Evolutionary conservation across 2,113 vertebrate species (phyloP).

Genomic region (Gila orcuttii): DNA sequence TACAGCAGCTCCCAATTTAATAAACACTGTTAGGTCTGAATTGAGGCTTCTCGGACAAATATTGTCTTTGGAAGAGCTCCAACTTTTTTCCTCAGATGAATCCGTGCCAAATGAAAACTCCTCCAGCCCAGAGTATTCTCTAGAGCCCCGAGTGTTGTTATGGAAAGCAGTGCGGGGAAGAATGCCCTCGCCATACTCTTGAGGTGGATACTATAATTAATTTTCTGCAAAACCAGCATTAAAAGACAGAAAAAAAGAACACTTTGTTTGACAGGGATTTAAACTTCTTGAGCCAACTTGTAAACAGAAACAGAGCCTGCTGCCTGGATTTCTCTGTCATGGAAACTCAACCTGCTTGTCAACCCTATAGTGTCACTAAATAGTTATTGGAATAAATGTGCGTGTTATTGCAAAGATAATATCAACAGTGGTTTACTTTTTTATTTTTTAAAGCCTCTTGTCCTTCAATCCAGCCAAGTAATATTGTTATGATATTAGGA

Average conservation of each 20-base stretch:
- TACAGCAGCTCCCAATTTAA: conserved; percentile 68
- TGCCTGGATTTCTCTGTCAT: conserved; percentile 53
- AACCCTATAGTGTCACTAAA: conserved; percentile 42
- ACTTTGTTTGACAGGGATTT: conserved; percentile 59
- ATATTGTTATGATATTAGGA: conserved; percentile 14
- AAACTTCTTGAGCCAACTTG: conserved; percentile 47
- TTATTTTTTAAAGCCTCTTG: conserved; percentile 28
- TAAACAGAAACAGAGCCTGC: conserved; percentile 55
- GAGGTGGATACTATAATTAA: conserved; percentile 67
- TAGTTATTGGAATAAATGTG: conserved; percentile 39
- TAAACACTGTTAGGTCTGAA: conserved; percentile 73
- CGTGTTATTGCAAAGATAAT: conserved; percentile 40
- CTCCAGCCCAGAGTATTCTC: conserved; percentile 73
- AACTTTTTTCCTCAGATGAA: conserved; percentile 69
- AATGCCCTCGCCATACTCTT: conserved; percentile 65
- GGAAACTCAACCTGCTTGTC: conserved; percentile 55
- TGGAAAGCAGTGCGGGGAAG: conserved; percentile 67
- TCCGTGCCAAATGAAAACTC: conserved; percentile 70
- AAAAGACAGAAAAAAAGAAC: conserved; percentile 50
- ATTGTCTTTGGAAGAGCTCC: conserved; percentile 75
- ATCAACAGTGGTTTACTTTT: conserved; percentile 28
- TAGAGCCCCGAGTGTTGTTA: conserved; percentile 75
- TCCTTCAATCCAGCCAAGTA: conserved; percentile 7
- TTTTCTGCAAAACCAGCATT: conserved; percentile 62
- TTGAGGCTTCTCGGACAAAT: conserved; percentile 76